Base-by-base conservation (phyloP, 2,888 invertebrate species). In the Drosophila ezoana region DNA sequence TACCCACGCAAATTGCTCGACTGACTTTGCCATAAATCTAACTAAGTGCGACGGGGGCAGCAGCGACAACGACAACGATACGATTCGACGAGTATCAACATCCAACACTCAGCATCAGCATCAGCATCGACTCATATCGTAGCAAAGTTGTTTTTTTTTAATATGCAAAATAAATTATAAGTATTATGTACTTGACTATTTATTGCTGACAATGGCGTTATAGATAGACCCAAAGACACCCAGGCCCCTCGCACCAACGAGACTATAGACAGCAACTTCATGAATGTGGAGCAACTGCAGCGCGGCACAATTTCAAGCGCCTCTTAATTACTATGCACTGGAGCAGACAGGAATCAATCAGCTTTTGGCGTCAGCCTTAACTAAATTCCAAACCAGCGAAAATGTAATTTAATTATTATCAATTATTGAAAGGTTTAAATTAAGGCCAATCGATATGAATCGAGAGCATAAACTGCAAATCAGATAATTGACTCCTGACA, bases 1-100 rank as follows among this genome's bases (percentile, higher is more conserved):
- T 91, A 91, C 90, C 91, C 91, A 91, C 90, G 90, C 90, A 91
- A 91, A 90, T 90, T 89, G 89, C 90, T 90, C 86, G 88, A 81
- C 79, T 87, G 82, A 82, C 82, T 83, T 87, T 85, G 88, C 82
- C 83, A 83, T 83, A 87, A 87, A 83, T 83, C 86, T 85, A 83
- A 73, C 83, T 85, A 85, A 83, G 86, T 81, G 85, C 82, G 82
- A 68, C n/a, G 79, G 38, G 28, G 37, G 59, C 32, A 63, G 60
- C 43, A 11, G 14, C 11, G 20, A 35, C 35, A 47, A 49, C 52
- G 45, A 23, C 37, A 37, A 45, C 47, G 20, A 49, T 49, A 37
- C 35, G 10, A 56, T 43, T 18, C 49, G 9, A 16, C 35, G 33
- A 56, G 57, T 57, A 53, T 37, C 66, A 54, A 54, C 64, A 65